Base-by-base conservation (phyloP, 2,113 vertebrate genomes). In the Corythaixoides concolor region DNA sequence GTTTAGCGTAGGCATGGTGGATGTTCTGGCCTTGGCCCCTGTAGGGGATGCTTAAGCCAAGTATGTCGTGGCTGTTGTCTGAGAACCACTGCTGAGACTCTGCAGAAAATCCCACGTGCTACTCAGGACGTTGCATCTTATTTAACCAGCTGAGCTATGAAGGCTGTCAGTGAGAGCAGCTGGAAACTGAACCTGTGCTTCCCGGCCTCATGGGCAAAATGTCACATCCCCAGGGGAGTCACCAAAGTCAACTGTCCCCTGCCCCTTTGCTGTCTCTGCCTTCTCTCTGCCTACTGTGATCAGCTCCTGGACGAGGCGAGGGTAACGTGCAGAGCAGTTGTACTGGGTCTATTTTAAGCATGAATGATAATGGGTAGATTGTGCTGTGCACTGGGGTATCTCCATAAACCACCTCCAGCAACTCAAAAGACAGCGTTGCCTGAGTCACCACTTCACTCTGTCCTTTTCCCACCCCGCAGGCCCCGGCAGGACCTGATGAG, bases 401-500 rank as follows among this genome's bases (percentile, higher is more conserved):
- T 49, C n/a, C 17, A 2, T 28, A 76, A 63, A 45, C 7, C 55
- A 30, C 32, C 27, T 56, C 41, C 41, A 88, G 73, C 20, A 49
- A 33, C 69, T 63, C 33, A 41, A 12, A n/a, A 33, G 28, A 4
- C 27, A 56, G 55, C 58, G 27, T 6, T 89, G 26, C 49, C 30
- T 9, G 13, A 17, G 45, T 92, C 89, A 81, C 67, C 6, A 2
- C 52, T 35, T 66, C 26, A 41, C 63, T 90, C 84, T 80, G 45
- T 87, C 88, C 83, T 85, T 93, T 73, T 76, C 53, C 35, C 8
- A 4, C 79, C 66, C 68, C 9, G 6, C 94, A 98, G 98, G 86
- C 98, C 98, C 35, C 81, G 97, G 19, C 77, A 72, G 82, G 97
- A 97, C 66, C 90, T 90, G 84, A 84, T 93, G 72, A 97, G 84